Conservation (phyloP, 2,888 invertebrate genomes). For the Noctua fimbriata region DNA sequence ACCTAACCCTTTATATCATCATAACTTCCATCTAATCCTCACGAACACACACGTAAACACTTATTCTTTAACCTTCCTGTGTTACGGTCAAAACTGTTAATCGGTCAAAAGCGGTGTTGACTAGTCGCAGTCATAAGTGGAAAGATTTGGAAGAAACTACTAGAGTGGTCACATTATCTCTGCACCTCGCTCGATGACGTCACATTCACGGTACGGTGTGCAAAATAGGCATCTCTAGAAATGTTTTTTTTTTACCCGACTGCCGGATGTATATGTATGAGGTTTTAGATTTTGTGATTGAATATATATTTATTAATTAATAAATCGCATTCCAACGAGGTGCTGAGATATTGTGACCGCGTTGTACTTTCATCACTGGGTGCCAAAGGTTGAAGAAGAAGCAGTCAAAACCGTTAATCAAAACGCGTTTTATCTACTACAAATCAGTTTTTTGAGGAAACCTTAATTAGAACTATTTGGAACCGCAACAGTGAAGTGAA, state of each 20-base stretch:
- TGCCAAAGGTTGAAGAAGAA: background rate
- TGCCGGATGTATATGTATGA: too few species aligned
- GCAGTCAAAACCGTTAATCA: background rate
- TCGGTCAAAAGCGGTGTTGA: background rate
- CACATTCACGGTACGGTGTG: too few species aligned
- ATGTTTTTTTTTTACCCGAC: too few species aligned
- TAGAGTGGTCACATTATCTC: too few species aligned
- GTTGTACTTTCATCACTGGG: background rate
- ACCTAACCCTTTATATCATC: background rate
- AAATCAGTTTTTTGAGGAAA: background rate
- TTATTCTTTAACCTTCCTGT: background rate
- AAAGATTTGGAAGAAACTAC: background rate
- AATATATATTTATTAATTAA: too few species aligned
- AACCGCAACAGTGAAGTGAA: background rate
- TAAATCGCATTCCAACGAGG: too few species aligned
- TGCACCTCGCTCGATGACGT: too few species aligned
- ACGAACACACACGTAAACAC: background rate
- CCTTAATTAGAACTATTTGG: background rate
- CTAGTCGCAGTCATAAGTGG: background rate
- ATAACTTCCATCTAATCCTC: background rate
- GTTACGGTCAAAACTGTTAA: background rate
- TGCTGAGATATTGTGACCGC: too few species aligned
- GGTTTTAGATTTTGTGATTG: too few species aligned
- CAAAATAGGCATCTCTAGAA: too few species aligned
- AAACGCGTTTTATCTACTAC: background rate